phyloP scores from a whole-genome alignment of 2,113 vertebrate species.

The Mastomys natalensis region DNA sequence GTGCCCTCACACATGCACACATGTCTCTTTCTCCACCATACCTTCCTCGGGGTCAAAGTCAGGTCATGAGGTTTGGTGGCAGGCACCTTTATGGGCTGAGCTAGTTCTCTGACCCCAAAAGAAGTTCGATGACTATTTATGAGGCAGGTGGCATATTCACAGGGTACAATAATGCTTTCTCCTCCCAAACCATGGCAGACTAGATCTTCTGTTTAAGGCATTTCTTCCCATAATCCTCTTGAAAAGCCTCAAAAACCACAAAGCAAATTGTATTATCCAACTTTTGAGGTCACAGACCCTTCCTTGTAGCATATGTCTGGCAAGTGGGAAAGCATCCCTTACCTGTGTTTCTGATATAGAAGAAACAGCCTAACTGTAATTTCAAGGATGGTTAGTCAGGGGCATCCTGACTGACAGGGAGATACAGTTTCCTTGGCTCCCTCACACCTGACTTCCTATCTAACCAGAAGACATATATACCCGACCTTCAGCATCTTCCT shows the following conservation, averaged over 20 bases:
- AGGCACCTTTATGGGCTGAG: background rate
- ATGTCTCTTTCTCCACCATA: background rate
- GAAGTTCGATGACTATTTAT: background rate
- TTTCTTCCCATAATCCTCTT: background rate
- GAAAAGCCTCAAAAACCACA: background rate
- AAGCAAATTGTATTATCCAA: background rate
- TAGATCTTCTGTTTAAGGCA: background rate
- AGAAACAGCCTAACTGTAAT: background rate
- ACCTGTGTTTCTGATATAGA: background rate
- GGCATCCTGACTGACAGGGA: background rate
- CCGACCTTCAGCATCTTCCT: background rate
- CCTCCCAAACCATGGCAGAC: background rate
- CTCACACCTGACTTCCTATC: background rate
- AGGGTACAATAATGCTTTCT: background rate
- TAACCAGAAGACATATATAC: background rate
- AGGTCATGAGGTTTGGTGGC: background rate
- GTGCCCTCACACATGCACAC: background rate
- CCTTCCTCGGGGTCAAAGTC: too few species aligned
- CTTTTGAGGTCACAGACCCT: background rate
- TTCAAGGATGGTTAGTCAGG: background rate
- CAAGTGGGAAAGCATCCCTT: background rate
- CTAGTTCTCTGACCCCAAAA: background rate
- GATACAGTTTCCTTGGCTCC: background rate
- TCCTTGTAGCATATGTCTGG: background rate
- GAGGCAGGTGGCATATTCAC: background rate